These are phyloP conservation scores for Tokudaia muenninki DNA, from an alignment of 2,797 vertebrate species.

Conservation along the genomic window DNA sequence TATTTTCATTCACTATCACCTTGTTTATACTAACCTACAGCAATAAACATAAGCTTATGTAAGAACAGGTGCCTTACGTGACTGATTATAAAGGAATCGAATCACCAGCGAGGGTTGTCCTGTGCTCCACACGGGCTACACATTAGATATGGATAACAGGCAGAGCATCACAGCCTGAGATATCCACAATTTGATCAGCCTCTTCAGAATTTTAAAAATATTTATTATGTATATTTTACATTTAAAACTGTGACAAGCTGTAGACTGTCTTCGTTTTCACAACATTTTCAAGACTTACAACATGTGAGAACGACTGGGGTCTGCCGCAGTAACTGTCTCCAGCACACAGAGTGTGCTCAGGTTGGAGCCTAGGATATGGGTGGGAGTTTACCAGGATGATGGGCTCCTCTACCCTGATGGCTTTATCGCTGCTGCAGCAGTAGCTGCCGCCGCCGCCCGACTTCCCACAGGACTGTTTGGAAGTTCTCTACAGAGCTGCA, in stretches of 20 bases:
- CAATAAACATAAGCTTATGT: slow-evolving; percentile 47
- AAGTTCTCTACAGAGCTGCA: not conserved
- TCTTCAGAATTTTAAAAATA: not conserved
- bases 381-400: not conserved
- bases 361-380: not conserved
- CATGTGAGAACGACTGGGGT: not conserved
- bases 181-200: not conserved
- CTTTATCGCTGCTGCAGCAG: not conserved
- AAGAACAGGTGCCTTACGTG: not conserved
- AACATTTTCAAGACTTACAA: slow-evolving; percentile 53
- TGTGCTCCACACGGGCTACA: not conserved
- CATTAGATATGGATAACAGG: no score
- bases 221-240: slow-evolving; percentile 2
- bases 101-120: not conserved
- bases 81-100: not conserved
- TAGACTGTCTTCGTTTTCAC: slow-evolving; percentile 16
- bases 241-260: slow-evolving; percentile 24
- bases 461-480: not conserved
- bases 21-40: slow-evolving; percentile 28
- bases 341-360: not conserved
- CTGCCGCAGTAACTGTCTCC: not conserved
- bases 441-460: not conserved
- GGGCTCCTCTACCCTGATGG: not conserved
- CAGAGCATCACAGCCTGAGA: not conserved
- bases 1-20: not conserved